These are phyloP conservation scores for Harpagifer antarcticus DNA, from an alignment of 2,797 vertebrate genomes.

Conservation along the genomic window DNA sequence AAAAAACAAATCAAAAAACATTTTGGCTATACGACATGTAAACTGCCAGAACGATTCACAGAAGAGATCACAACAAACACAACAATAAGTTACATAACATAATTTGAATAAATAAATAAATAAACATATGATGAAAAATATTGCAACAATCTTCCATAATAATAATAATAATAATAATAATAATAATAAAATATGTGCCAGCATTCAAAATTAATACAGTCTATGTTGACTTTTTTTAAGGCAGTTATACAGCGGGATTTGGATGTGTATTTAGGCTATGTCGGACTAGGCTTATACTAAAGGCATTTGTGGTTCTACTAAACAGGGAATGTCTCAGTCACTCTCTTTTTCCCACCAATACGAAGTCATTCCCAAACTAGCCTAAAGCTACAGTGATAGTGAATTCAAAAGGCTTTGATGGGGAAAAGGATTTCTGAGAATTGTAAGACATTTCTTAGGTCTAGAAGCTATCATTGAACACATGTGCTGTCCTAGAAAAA, in stretches of 20 bases:
- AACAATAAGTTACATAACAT: slow-evolving; percentile 91
- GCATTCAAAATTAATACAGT: slow-evolving; percentile 84
- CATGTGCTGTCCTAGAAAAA: slow-evolving; percentile 88
- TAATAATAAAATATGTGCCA: slow-evolving; percentile 85
- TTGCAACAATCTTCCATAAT: slow-evolving; percentile 91
- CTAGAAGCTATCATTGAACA: slow-evolving; percentile 89
- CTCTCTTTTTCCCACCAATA: slow-evolving; percentile 69
- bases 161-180: slow-evolving; percentile 65
- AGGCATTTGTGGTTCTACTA: slow-evolving; percentile 99
- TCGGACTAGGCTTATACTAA: slow-evolving; percentile 87
- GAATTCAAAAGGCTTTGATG: slow-evolving; percentile 84
- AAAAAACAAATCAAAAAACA: slow-evolving; percentile 62
- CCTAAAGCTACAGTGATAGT: slow-evolving; percentile 93
- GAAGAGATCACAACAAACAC: slow-evolving; percentile 84
- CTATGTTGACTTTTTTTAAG: slow-evolving; percentile 89
- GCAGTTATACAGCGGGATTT: slow-evolving; percentile 94
- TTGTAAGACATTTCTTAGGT: slow-evolving; percentile 89
- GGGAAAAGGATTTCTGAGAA: slow-evolving; percentile 80
- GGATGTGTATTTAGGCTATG: slow-evolving; percentile 83
- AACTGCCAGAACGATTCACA: slow-evolving; percentile 89
- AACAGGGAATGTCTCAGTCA: slow-evolving; percentile 87
- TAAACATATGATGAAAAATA: slow-evolving; percentile 96
- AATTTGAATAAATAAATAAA: slow-evolving; percentile 99
- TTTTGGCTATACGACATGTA: slow-evolving; percentile 90
- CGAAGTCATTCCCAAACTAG: slow-evolving; percentile 89